A percentile compares a stretch with the other conserved stretches of the same genome.
These are phyloP conservation scores for Indicator maculatus DNA, from an alignment of 2,113 vertebrate species.

Conservation along the genomic window DNA sequence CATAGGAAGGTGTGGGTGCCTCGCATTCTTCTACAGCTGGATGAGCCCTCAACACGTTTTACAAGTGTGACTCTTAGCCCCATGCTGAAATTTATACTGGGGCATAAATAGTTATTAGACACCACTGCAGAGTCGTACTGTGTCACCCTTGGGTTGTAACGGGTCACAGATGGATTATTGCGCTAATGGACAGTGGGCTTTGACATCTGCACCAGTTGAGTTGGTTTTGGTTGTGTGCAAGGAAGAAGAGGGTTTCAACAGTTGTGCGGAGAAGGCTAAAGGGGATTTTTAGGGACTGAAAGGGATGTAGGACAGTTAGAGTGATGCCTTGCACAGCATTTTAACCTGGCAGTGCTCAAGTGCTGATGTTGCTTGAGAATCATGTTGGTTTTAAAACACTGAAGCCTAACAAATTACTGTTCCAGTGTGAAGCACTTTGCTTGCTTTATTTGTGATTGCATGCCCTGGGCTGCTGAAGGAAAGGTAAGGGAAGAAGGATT, in stretches of 20 bases:
- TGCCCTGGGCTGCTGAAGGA: conserved; percentile 3
- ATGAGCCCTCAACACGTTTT: neutral
- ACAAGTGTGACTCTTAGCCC: neutral
- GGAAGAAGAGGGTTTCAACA: conserved; percentile 53
- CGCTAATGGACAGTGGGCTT: neutral
- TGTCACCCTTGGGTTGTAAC: neutral
- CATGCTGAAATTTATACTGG: neutral
- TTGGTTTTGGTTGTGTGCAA: neutral
- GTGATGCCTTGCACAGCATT: neutral
- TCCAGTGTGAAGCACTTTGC: neutral
- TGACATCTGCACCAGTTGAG: neutral
- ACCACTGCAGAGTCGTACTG: neutral
- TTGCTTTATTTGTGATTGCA: neutral
- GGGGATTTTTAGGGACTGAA: neutral
- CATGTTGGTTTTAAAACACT: neutral
- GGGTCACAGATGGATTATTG: neutral
- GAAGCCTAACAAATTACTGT: neutral
- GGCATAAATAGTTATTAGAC: neutral
- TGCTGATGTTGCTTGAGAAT: neutral
- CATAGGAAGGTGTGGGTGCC: neutral
- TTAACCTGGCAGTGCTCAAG: neutral
- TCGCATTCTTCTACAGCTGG: neutral
- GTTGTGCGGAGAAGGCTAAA: conserved; percentile 35
- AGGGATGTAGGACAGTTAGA: neutral
- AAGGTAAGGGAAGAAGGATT: conserved; percentile 16